These are phyloP conservation scores for Ctenopoma multispine DNA, from an alignment of 2,797 vertebrate genomes.

Conservation along the genomic window DNA sequence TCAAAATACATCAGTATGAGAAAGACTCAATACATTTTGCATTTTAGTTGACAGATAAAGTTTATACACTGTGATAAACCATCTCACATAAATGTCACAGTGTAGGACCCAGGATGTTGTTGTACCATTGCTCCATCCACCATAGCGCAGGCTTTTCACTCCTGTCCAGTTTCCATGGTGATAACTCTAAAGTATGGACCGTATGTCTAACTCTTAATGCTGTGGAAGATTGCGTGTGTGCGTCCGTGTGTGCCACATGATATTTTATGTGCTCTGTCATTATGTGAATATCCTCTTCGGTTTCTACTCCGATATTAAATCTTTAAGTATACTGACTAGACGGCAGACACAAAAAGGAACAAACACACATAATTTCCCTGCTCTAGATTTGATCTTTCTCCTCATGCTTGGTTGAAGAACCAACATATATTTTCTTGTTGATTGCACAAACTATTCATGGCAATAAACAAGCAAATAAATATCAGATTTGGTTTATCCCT, in stretches of 20 bases:
- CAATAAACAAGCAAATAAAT: conserved; percentile 12
- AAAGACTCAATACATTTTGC: conserved; percentile 17
- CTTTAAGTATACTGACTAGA: conserved; percentile 28
- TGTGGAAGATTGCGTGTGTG: conserved; percentile 55
- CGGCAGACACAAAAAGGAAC: background rate
- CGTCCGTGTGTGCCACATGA: conserved; percentile 26
- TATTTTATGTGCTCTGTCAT: conserved; percentile 51
- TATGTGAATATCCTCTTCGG: conserved; percentile 40
- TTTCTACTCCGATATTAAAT: conserved; percentile 47
- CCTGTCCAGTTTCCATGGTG: conserved; percentile 86
- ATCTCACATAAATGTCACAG: conserved; percentile 59
- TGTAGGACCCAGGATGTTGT: conserved; percentile 58
- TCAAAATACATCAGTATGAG: background rate
- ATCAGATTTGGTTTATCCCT: conserved; percentile 37
- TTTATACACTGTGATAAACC: conserved; percentile 36
- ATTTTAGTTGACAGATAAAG: conserved; percentile 36
- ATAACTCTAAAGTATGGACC: conserved; percentile 82
- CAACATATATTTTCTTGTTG: conserved; percentile 2
- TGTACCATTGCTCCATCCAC: conserved; percentile 60
- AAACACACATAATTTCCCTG: conserved; percentile 10
- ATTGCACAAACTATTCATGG: conserved; percentile 30
- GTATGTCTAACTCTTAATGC: conserved; percentile 77
- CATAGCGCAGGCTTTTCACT: conserved; percentile 69
- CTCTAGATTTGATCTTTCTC: conserved; percentile 21
- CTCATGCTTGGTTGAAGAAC: conserved; percentile 16